Percentiles rank a stretch among this genome's conserved stretches.
Evolutionary conservation across 2,888 invertebrate species (phyloP).

Genomic region (Ophioninae sp.): DNA sequence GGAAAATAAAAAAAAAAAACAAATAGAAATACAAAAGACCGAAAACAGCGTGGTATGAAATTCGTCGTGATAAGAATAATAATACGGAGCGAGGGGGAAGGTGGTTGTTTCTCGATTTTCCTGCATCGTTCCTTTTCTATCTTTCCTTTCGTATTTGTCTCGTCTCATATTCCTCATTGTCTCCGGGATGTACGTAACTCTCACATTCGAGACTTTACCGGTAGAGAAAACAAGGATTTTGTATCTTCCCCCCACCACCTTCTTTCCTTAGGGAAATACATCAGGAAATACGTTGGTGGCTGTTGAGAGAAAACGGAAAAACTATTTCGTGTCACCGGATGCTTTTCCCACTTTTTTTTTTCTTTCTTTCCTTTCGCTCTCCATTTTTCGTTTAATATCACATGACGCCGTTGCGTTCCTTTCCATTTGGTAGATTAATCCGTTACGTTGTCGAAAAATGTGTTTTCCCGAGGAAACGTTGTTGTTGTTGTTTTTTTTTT

Average conservation of each 20-base stretch:
- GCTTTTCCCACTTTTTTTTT: slow-evolving; percentile 25
- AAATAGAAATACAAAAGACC: slow-evolving; percentile 28
- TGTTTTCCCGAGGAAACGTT: neutral
- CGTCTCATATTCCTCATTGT: neutral
- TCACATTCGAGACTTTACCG: slow-evolving; percentile 31
- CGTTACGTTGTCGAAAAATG: neutral
- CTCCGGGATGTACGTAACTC: slow-evolving; percentile 42
- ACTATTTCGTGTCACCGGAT: slow-evolving; percentile 28
- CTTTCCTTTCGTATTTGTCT: slow-evolving; percentile 3
- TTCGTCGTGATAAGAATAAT: slow-evolving; percentile 44
- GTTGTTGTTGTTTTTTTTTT: neutral
- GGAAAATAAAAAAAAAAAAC: slow-evolving; percentile 17
- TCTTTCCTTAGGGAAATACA: slow-evolving; percentile 58
- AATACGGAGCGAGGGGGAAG: slow-evolving; percentile 1
- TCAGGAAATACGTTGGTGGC: slow-evolving; percentile 45
- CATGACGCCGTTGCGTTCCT: slow-evolving; percentile 19
- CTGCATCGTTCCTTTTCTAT: neutral
- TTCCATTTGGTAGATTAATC: slow-evolving; percentile 40
- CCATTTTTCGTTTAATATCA: slow-evolving; percentile 1
- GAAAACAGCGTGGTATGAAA: slow-evolving; percentile 7
- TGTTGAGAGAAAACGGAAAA: slow-evolving; percentile 38
- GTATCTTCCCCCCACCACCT: slow-evolving; percentile 2
- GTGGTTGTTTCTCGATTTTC: slow-evolving; percentile 10
- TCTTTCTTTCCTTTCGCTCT: neutral
- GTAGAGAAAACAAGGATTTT: slow-evolving; percentile 37